Conservation (phyloP, 2,113 vertebrate genomes). For the Odobenus rosmarus region DNA sequence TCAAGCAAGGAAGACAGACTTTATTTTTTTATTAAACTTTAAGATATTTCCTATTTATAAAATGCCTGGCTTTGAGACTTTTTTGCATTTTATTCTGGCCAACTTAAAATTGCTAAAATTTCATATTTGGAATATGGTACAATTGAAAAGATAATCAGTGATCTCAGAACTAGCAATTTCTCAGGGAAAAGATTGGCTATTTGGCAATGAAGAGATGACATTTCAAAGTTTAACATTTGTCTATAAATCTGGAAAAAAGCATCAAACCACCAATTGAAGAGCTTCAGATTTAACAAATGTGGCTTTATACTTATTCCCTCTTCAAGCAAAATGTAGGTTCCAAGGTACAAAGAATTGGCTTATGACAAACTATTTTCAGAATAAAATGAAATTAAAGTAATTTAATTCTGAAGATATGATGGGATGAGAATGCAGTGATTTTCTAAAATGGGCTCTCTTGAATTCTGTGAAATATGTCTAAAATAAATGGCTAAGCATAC, state of each 20-base stretch:
- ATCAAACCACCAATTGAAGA: neutral
- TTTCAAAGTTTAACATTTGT: constrained; percentile 64
- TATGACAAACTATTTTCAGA: constrained; percentile 62
- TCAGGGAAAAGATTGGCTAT: constrained; percentile 11
- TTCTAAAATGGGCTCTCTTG: constrained; percentile 54
- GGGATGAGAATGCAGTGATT: constrained; percentile 25
- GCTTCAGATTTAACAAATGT: constrained; percentile 39
- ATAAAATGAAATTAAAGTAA: constrained; percentile 64
- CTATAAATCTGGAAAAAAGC: constrained; percentile 30
- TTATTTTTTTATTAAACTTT: constrained; percentile 49
- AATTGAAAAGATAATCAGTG: constrained; percentile 40
- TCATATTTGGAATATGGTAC: constrained; percentile 53
- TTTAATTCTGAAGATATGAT: constrained; percentile 51
- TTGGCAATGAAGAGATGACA: constrained; percentile 58
- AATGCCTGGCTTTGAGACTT: constrained; percentile 43
- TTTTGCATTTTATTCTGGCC: constrained; percentile 40
- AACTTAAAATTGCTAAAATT: constrained; percentile 45
- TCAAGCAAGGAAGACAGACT: neutral
- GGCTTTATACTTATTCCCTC: neutral
- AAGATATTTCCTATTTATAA: constrained; percentile 60
- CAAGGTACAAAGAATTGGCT: constrained; percentile 7
- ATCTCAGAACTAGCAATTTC: constrained; percentile 59
- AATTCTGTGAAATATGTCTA: constrained; percentile 26
- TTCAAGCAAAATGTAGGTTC: constrained; percentile 42
- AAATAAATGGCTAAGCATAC: constrained; percentile 40